These are phyloP conservation scores for Tachycineta bicolor DNA, from an alignment of 2,113 vertebrate species.

Conservation along the genomic window DNA sequence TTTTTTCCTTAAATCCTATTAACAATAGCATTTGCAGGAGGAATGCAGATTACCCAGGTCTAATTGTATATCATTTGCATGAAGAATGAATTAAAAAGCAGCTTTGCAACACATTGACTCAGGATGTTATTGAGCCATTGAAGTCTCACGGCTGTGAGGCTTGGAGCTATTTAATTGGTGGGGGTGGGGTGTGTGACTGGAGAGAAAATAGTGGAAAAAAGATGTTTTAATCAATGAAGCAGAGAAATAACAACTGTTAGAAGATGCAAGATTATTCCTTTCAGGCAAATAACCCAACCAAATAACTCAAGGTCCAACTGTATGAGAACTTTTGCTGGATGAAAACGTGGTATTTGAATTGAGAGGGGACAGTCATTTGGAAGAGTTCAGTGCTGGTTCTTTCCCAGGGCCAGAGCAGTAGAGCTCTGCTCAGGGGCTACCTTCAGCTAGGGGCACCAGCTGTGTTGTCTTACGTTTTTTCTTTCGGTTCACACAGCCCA, in stretches of 20 bases:
- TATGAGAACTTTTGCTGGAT: slow-evolving; percentile 54
- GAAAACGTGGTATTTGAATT: slow-evolving; percentile 18
- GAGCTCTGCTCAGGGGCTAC: neutral
- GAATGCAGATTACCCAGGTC: slow-evolving; percentile 71
- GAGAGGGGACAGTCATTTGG: neutral
- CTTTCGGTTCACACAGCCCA: neutral
- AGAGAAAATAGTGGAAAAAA: slow-evolving; percentile 53
- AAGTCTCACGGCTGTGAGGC: slow-evolving; percentile 55
- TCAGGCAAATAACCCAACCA: slow-evolving; percentile 50
- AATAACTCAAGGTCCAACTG: slow-evolving; percentile 33
- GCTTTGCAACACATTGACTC: slow-evolving; percentile 70
- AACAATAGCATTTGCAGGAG: slow-evolving; percentile 67
- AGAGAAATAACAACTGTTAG: slow-evolving; percentile 61
- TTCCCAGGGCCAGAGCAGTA: slow-evolving; percentile 3
- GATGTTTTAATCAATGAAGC: slow-evolving; percentile 59
- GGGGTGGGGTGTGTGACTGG: slow-evolving; percentile 50
- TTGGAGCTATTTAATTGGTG: slow-evolving; percentile 68
- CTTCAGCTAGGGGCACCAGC: neutral
- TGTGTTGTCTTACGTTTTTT: neutral
- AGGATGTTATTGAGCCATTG: slow-evolving; percentile 68
- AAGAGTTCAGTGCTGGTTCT: neutral
- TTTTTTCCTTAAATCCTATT: slow-evolving; percentile 60
- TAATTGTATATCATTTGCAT: slow-evolving; percentile 75
- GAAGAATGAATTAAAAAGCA: slow-evolving; percentile 72
- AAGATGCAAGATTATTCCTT: slow-evolving; percentile 35